phyloP scores from a whole-genome alignment of 2,888 invertebrate species.

The Eristalis tenax region DNA sequence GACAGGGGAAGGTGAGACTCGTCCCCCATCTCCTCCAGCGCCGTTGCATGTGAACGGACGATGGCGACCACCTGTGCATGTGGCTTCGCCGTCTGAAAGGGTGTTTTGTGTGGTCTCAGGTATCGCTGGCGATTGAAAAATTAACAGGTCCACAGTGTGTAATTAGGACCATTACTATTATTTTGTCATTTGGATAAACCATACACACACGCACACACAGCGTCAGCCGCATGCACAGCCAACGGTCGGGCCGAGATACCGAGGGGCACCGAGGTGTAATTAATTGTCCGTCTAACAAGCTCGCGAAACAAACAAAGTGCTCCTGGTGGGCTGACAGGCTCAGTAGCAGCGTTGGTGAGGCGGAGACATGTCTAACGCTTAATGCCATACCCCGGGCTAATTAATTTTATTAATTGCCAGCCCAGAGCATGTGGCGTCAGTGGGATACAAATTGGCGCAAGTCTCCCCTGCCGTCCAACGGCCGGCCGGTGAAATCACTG shows the following conservation, averaged over 20 bases:
- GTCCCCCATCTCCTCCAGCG: not conserved
- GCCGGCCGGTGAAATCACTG: not conserved
- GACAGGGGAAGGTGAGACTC: not conserved
- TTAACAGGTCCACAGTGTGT: conserved; percentile 61
- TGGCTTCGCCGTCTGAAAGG: not conserved
- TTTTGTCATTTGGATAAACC: conserved; percentile 68
- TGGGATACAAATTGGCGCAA: conserved; percentile 59
- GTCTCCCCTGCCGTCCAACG: not conserved
- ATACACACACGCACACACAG: not conserved
- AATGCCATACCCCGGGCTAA: conserved; percentile 66
- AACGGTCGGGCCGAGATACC: conserved; percentile 3
- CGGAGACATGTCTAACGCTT: conserved; percentile 69
- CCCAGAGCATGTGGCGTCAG: conserved; percentile 69
- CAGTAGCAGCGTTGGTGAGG: conserved; percentile 46
- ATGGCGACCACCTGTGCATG: conserved; percentile 66
- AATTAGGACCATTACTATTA: conserved; percentile 71
- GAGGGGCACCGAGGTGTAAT: conserved; percentile 39
- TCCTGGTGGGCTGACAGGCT: conserved; percentile 54
- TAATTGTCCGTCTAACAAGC: conserved; percentile 62
- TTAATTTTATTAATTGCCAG: conserved; percentile 70
- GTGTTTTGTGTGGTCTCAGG: conserved; percentile 64
- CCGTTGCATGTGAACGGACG: conserved; percentile 13
- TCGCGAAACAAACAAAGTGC: conserved; percentile 63
- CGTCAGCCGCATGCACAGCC: not conserved
- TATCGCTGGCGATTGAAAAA: conserved; percentile 62